These are phyloP conservation scores for Noturus placidus DNA, from an alignment of 2,113 vertebrate genomes.

Conservation along the genomic window DNA sequence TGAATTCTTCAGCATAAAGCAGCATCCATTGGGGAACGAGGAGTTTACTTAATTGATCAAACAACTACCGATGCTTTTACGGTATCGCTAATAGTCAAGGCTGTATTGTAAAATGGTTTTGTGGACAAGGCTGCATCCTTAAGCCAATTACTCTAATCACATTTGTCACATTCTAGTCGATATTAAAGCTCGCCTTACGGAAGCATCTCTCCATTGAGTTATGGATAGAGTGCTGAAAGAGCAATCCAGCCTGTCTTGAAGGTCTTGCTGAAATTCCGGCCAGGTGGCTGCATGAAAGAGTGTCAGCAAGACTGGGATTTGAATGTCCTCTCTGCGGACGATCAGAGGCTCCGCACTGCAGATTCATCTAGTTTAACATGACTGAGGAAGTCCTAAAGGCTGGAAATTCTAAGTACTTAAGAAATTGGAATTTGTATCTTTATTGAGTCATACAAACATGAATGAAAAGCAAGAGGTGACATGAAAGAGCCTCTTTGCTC, in stretches of 20 bases:
- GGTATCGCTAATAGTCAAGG: conserved; percentile 11
- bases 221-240: conserved; percentile 5
- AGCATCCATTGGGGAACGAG: background rate
- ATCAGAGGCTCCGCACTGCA: background rate
- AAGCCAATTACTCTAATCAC: conserved; percentile 14
- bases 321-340: conserved; percentile 27
- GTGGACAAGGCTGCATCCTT: conserved; percentile 14
- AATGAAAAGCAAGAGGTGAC: background rate
- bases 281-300: background rate
- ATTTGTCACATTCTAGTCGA: background rate
- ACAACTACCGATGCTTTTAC: conserved; percentile 21
- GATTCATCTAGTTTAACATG: conserved; percentile 40
- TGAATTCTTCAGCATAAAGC: conserved; percentile 2
- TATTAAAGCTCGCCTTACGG: conserved; percentile 10
- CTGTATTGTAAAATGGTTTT: conserved; percentile 21
- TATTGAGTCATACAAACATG: background rate
- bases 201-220: conserved; percentile 5
- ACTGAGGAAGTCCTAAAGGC: conserved; percentile 1
- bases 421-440: background rate
- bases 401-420: conserved; percentile 5
- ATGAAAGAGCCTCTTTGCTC: background rate
- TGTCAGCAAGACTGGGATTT: background rate
- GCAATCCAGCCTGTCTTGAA: background rate
- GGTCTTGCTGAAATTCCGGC: background rate
- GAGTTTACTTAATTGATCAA: conserved; percentile 2